Percentiles rank a stretch among this genome's conserved stretches.
Conservation (phyloP, 2,113 vertebrate genomes). For the Myiozetetes cayanensis region DNA sequence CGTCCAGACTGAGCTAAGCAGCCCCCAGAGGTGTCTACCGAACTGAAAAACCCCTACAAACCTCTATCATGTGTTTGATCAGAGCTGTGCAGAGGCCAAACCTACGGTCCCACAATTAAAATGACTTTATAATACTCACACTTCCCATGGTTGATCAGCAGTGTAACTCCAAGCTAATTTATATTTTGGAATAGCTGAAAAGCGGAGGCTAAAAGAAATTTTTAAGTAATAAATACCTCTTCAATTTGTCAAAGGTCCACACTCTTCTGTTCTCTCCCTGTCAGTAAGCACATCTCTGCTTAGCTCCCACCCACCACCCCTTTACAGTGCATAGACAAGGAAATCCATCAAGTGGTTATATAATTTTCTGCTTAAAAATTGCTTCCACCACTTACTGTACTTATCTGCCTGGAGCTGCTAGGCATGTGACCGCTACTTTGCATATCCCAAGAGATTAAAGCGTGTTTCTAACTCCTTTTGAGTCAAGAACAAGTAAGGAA, state of each 20-base stretch:
- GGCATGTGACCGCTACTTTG: not conserved
- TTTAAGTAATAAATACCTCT: not conserved
- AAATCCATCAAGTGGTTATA: not conserved
- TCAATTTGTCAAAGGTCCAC: not conserved
- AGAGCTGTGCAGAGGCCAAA: not conserved
- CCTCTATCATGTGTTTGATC: not conserved
- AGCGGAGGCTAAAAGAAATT: not conserved
- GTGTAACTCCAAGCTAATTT: not conserved
- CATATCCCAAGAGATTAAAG: not conserved
- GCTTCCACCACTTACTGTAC: not conserved
- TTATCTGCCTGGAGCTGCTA: not conserved
- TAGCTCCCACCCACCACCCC: not conserved
- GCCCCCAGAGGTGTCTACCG: not conserved
- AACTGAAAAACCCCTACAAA: not conserved
- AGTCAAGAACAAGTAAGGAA: not conserved
- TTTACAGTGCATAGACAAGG: not conserved
- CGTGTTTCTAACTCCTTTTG: not conserved
- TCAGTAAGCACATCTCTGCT: not conserved
- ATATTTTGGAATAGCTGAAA: not conserved
- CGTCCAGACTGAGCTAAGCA: not conserved
- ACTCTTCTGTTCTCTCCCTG: not conserved
- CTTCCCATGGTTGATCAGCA: not conserved
- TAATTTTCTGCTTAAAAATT: conserved; percentile 15
- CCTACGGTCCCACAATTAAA: not conserved
- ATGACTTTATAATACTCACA: not conserved